Evolutionary conservation across 2,888 invertebrate species (phyloP).

Genomic region (Panzeria rudis): DNA sequence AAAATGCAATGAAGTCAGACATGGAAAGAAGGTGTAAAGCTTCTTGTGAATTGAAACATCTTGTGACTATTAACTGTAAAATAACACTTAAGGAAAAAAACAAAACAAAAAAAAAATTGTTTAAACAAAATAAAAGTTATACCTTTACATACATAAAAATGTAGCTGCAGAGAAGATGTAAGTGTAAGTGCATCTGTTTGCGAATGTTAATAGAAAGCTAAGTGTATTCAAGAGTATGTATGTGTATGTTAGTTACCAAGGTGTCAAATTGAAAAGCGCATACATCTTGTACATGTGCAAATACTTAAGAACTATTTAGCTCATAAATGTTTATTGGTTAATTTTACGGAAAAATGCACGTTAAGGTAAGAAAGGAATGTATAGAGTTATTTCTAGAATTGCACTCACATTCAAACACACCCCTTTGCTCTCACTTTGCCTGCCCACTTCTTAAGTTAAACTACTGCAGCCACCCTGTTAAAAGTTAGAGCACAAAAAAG

Average conservation of each 20-base stretch:
- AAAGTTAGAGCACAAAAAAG: neutral
- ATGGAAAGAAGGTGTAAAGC: conserved; percentile 72
- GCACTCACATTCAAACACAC: neutral
- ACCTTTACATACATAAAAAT: neutral
- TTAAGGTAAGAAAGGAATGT: conserved; percentile 48
- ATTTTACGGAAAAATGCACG: conserved; percentile 72
- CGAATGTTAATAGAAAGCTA: neutral
- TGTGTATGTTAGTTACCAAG: conserved; percentile 1
- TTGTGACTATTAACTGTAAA: conserved; percentile 77
- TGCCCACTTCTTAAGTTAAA: neutral
- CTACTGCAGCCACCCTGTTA: conserved; percentile 4
- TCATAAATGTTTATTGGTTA: conserved; percentile 75
- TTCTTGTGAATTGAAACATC: conserved; percentile 76
- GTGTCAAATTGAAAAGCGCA: conserved; percentile 63
- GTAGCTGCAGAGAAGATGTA: neutral
- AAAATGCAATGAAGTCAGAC: conserved; percentile 67
- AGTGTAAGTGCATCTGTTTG: neutral
- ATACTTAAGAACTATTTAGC: conserved; percentile 69
- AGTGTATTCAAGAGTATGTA: neutral
- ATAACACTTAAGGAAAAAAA: conserved; percentile 67
- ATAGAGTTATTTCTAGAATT: conserved; percentile 16
- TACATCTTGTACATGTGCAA: conserved; percentile 47
- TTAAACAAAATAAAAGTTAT: conserved; percentile 43
- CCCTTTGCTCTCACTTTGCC: neutral
- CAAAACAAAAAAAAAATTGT: neutral